Base-by-base conservation (phyloP, 2,888 invertebrate species). In the Hypercompe scribonia region DNA sequence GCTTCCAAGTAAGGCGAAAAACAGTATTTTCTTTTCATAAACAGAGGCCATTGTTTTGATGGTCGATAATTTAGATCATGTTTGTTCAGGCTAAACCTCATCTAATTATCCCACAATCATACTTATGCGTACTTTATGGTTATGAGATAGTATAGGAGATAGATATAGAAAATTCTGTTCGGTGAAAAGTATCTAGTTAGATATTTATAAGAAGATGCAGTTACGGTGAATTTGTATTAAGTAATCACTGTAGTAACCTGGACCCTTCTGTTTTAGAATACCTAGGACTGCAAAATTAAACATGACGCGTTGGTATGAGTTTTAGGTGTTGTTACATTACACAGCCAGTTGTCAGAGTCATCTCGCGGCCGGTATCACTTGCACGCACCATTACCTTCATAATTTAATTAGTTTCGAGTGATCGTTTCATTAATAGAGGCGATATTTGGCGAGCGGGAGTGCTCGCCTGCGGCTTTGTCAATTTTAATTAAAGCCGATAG, bases 331-430 rank as follows among this genome's bases (percentile, higher is more conserved):
- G 83, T 85, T 81, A 86, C 82, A 76, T 78, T 78, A 78, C 80
- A 76, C 72, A 76, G 79, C 58, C 77, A 76, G 84, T 84, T 82
- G 78, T 80, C 84, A 81, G 81, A 78, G 68, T 74, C 65, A 79
- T 83, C 83, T 77, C 83, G 80, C 78, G 81, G 84, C 85, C 89
- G 90, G 90, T 94, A 95, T 95, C 95, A 92, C 89, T 88, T 84
- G 91, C 94, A 95, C 90, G 95, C 95, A 94, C 93, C 94, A 95
- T 95, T 95, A 95, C 93, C 91, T 93, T 88, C 90, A 91, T 94
- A 94, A 95, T 95, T 95, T 94, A 95, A 95, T 95, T 95, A 95
- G 95, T 94, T 94, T 94, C 89, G 92, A 95, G 95, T 95, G 95
- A 95, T 95, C 93, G 94, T 94, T 94, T 91, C 93, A 93, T 94